Evolutionary conservation across 2,113 vertebrate species (phyloP), one percentile per base, ranked within the genome.

Genomic region (Falco punctatus): DNA sequence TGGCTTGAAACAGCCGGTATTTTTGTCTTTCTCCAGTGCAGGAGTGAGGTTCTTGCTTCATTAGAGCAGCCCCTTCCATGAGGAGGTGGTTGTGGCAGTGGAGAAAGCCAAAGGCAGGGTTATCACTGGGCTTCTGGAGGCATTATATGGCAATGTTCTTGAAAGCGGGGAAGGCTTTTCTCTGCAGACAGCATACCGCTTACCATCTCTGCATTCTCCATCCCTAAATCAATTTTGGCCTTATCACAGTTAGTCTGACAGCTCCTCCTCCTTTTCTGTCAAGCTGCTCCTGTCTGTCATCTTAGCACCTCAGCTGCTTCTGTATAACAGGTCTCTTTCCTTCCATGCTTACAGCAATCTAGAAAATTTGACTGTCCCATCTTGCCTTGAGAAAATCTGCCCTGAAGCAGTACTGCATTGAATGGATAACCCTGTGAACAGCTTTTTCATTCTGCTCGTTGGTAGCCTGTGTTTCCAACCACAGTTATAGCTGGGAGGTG

Each of bases 281-380:
- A 94, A 85, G 86, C 83, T 92, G 92, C 92, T 94, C 66, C 54
- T 91, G 90, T 92, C 88, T 96, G 73, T 96, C 94, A 89, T 95
- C 81, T 92, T 96, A 87, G 86, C 94, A 91, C 91, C 92, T 95
- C 92, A 93, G 92, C 94, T 96, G 92, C 88, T 97, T 94, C 94
- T 95, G 77, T 92, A 28, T 96, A 97, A 93, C 96, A 95, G 94
- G 94, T 97, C 86, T 95, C 69, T 67, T 94, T 89, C 70, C 57
- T 94, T 94, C 57, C 83, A 22, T 79, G 85, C 80, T 77, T 90
- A 42, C 71, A 93, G 70, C 88, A 96, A 94, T 88, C 58, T 66
- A 35, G 77, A 90, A 85, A 88, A 90, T 81, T 70, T 90, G 59
- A 86, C 55, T 96, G 55, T 88, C 69, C 86, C 17, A 14, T 95